phyloP scores from a whole-genome alignment of 1,140 invertebrate species.

The Saccostrea glomerata region DNA sequence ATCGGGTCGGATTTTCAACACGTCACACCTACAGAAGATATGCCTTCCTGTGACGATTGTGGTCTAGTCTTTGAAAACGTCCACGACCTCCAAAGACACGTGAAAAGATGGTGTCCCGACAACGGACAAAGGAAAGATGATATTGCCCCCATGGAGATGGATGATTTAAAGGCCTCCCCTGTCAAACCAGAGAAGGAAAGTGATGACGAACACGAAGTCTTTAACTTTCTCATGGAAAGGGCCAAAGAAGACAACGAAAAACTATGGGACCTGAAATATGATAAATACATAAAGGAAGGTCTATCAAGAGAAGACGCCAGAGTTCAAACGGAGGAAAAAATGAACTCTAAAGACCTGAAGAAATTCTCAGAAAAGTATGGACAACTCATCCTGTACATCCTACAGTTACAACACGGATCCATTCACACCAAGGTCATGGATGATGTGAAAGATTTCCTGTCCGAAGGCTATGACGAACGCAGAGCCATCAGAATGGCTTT shows the following conservation, averaged over 20 bases:
- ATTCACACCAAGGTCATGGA: too few relatives aligned
- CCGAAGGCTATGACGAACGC: too few relatives aligned
- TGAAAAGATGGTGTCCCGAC: constrained; percentile 33
- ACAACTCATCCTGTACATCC: too few relatives aligned
- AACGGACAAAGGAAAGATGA: constrained; percentile 28
- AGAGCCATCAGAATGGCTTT: too few relatives aligned
- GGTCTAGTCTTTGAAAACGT: constrained; percentile 33
- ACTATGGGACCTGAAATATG: too few relatives aligned
- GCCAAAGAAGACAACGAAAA: background rate
- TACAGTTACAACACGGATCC: too few relatives aligned
- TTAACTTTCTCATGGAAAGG: background rate
- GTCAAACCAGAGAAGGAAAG: background rate
- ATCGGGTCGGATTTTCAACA: background rate
- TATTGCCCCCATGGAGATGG: background rate
- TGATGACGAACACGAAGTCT: background rate
- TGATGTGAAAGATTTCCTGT: too few relatives aligned
- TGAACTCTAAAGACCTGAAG: too few relatives aligned
- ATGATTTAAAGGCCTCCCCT: background rate
- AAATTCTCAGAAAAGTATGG: too few relatives aligned
- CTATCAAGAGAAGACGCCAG: too few relatives aligned
- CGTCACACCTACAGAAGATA: background rate
- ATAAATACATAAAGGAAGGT: too few relatives aligned
- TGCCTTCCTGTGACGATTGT: constrained; percentile 40
- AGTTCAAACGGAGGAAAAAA: too few relatives aligned
- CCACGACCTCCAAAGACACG: background rate